Percentiles rank a stretch among this genome's conserved stretches.
phyloP scores from a whole-genome alignment of 2,113 vertebrate genomes.

The Chamaea fasciata region DNA sequence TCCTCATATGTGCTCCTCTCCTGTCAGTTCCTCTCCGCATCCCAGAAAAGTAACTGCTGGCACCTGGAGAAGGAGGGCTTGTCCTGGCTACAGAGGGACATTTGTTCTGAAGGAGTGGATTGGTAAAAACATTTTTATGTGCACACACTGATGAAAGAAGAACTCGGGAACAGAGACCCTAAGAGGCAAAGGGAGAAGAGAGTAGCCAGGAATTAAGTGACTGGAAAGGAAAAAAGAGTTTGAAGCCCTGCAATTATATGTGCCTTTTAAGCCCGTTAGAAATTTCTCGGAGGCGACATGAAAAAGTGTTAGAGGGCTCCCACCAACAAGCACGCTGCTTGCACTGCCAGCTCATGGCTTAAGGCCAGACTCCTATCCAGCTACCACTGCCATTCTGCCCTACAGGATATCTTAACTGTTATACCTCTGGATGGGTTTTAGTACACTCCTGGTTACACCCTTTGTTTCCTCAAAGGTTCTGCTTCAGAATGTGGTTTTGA shows the following conservation, averaged over 20 bases:
- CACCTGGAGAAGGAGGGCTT: background rate
- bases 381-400: background rate
- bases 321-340: background rate
- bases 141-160: background rate
- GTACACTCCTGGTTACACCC: background rate
- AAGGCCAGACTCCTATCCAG: background rate
- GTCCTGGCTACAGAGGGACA: background rate
- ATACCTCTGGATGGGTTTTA: background rate
- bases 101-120: background rate
- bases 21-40: background rate
- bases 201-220: background rate
- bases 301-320: background rate
- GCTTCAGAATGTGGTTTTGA: background rate
- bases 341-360: background rate
- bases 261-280: background rate
- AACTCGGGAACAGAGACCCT: background rate
- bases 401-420: background rate
- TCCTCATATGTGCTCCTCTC: background rate
- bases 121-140: background rate
- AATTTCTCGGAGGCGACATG: background rate
- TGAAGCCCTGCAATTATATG: background rate
- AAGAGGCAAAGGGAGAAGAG: background rate
- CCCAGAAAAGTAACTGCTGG: background rate
- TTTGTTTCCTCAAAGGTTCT: background rate
- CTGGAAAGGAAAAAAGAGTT: background rate